Evolutionary conservation across 2,888 invertebrate genomes (phyloP).

Genomic region (Amiota minor): DNA sequence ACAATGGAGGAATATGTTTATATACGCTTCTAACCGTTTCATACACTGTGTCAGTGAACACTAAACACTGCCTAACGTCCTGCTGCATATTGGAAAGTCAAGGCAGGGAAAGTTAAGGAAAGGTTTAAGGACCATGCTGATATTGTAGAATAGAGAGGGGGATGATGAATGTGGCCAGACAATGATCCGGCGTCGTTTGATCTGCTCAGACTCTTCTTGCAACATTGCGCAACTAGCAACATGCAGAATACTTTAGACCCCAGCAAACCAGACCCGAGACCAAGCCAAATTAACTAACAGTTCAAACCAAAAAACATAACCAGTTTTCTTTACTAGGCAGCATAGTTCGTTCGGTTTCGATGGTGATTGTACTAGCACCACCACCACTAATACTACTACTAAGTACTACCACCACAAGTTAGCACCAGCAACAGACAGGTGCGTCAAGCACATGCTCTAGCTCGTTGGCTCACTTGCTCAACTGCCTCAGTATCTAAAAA

Average conservation of each 20-base stretch:
- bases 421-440: conserved; percentile 38
- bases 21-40: background rate
- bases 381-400: conserved; percentile 14
- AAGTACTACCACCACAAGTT: background rate
- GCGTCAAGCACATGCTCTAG: conserved; percentile 35
- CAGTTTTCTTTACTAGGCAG: background rate
- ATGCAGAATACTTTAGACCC: background rate
- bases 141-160: conserved; percentile 4
- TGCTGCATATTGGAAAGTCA: conserved; percentile 38
- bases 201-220: conserved; percentile 43
- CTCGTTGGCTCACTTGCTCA: background rate
- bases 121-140: conserved; percentile 10
- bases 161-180: conserved; percentile 54
- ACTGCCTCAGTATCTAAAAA: background rate
- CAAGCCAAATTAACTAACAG: background rate
- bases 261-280: background rate
- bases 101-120: conserved; percentile 34
- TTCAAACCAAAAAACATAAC: background rate
- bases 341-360: conserved; percentile 2
- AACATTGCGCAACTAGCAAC: conserved; percentile 48
- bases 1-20: too few species aligned
- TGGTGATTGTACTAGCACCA: background rate
- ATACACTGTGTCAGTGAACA: conserved; percentile 21
- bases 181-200: conserved; percentile 67
- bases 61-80: too few species aligned